These are phyloP conservation scores for Aurelia sp. DNA, from an alignment of 30 jellyfish, hydroid and myxozoan species.

Conservation along the genomic window DNA sequence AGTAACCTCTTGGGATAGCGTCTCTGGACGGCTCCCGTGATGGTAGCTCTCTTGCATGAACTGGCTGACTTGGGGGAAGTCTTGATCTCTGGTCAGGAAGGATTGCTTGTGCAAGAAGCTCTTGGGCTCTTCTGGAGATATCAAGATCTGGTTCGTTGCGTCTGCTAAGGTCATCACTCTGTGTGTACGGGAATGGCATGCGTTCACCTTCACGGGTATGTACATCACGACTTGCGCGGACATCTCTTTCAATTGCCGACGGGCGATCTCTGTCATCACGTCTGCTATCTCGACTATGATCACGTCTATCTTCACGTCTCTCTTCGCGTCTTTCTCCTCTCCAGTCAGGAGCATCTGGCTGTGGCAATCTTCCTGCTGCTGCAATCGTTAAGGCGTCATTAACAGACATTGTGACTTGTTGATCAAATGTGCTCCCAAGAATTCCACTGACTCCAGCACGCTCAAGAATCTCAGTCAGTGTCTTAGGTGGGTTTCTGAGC, in stretches of 20 bases:
- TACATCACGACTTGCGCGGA: constrained; percentile 24
- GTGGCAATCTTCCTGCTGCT: constrained; percentile 51
- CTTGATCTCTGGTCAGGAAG: constrained; percentile 55
- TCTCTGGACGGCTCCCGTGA: constrained; percentile 41
- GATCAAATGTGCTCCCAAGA: constrained; percentile 82
- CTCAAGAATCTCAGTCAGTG: constrained; percentile 90
- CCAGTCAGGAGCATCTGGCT: constrained; percentile 54
- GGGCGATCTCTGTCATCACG: constrained; percentile 53
- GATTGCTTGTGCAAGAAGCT: constrained; percentile 62
- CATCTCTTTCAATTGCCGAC: constrained; percentile 37
- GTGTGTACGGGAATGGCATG: background rate
- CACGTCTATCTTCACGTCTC: constrained; percentile 31
- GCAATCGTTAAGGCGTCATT: constrained; percentile 55
- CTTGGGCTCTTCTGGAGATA: constrained; percentile 69
- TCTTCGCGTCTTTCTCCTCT: constrained; percentile 55
- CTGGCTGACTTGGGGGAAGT: constrained; percentile 37
- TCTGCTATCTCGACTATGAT: constrained; percentile 23
- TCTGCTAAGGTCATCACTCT: constrained; percentile 24
- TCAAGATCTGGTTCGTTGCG: constrained; percentile 51
- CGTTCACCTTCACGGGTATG: constrained; percentile 29
- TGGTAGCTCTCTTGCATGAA: constrained; percentile 32
- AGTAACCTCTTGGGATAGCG: constrained; percentile 21
- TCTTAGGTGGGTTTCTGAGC: constrained; percentile 84
- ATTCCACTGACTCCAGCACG: constrained; percentile 99
- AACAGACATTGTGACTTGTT: constrained; percentile 46